A percentile compares a stretch with the other conserved stretches of the same genome.
Conservation (phyloP, 2,113 vertebrate species). For the Otus sunia region DNA sequence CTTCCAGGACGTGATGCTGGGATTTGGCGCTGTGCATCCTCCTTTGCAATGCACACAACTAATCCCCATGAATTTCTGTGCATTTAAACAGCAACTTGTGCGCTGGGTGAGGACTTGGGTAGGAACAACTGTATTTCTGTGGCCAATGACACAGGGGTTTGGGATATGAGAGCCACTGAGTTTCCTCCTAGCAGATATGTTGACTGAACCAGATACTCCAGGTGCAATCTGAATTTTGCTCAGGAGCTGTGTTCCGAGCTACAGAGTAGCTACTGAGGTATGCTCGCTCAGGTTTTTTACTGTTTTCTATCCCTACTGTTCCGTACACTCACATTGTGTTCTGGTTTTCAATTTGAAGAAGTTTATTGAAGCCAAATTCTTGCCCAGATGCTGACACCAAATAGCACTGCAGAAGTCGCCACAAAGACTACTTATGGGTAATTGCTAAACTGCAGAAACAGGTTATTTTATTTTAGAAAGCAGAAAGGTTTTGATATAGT, state of each 20-base stretch:
- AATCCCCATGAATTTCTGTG: neutral
- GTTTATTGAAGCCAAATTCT: neutral
- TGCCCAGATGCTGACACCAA: neutral
- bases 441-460: neutral
- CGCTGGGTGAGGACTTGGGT: neutral
- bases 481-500: neutral
- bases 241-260: neutral
- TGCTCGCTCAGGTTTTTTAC: neutral
- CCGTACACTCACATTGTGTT: neutral
- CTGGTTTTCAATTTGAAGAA: neutral
- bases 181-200: neutral
- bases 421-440: neutral
- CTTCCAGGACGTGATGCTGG: neutral
- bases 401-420: neutral
- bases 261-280: neutral
- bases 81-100: neutral
- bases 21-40: neutral
- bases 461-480: conserved; percentile 9
- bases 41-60: neutral
- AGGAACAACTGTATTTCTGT: fast-evolving
- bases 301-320: neutral
- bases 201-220: neutral
- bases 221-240: neutral
- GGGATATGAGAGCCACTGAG: neutral
- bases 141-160: fast-evolving